Percentiles rank a stretch among this genome's conserved stretches.
Conservation (phyloP, 1,140 invertebrate species). For the Penaeus indicus region DNA sequence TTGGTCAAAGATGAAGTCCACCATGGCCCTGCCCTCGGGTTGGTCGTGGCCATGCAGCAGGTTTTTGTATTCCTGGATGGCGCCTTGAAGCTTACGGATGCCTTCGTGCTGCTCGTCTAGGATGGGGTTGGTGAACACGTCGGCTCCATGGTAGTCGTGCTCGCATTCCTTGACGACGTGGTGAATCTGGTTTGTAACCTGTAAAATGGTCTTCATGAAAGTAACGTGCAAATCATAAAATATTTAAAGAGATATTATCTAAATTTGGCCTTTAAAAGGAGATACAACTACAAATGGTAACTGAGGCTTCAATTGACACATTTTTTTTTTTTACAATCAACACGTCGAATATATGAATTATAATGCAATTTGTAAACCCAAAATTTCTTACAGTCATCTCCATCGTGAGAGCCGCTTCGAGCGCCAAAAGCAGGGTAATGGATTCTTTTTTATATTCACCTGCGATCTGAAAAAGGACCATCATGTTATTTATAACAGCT, state of each 20-base stretch:
- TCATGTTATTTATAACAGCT: too few relatives aligned
- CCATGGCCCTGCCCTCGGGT: background rate
- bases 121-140: slow-evolving; percentile 65
- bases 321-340: too few relatives aligned
- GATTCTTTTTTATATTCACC: too few relatives aligned
- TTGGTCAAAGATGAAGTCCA: slow-evolving; percentile 47
- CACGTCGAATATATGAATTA: background rate
- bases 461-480: too few relatives aligned
- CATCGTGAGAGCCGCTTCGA: slow-evolving; percentile 52
- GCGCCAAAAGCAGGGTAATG: slow-evolving; percentile 76
- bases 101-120: slow-evolving; percentile 63
- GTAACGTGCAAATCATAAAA: background rate
- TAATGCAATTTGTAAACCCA: background rate
- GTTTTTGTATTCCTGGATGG: slow-evolving; percentile 31
- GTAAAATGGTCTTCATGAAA: background rate
- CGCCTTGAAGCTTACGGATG: slow-evolving; percentile 59
- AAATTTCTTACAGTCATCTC: slow-evolving; percentile 45
- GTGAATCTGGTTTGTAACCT: slow-evolving; percentile 59
- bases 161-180: slow-evolving; percentile 48
- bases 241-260: background rate
- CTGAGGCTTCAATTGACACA: background rate
- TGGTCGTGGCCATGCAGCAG: background rate
- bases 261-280: too few relatives aligned
- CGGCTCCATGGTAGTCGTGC: slow-evolving; percentile 60
- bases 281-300: background rate